Base-by-base conservation (phyloP, 1,140 invertebrate genomes). In the Nasonia giraulti region DNA sequence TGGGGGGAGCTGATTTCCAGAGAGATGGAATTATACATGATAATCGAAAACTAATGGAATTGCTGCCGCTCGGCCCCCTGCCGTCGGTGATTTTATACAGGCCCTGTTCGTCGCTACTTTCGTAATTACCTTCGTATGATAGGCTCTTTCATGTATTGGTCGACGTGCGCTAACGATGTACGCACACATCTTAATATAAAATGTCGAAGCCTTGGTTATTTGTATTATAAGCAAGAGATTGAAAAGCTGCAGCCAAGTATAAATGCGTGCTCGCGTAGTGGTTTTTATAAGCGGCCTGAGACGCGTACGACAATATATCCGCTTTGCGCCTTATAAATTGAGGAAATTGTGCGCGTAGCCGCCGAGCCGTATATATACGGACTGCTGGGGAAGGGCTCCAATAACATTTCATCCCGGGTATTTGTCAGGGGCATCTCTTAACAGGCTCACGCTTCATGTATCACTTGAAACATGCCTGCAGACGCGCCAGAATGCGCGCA, bases 341-440 rank as follows among this genome's bases (percentile, higher is more conserved):
- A 37, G 62, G 8, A 12, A 79, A 80, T 77, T 79, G 40, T 50
- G 82, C 62, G 37, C 33, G 37, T 8, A 40, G 33, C 73, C 73
- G 23, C 20, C 17, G 37, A 27, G 27, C 11, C 75, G 44, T 77
- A 50, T 40, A 33, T 12, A 75, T 8, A 37, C 23, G 31, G 23
- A 17, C 75, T n/a, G 71, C 33, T 6, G 47, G 44, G 40, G n/a
- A 2, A 2, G 17, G 20, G 68, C 33, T 74, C 44, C 76, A 66
- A 84, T 40, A 74, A 84, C 69, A 66, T 74, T 80, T 73, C 68
- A 80, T 84, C 83, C 40, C 6, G 27, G 50, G 27, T 66, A 80
- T 84, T 80, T 84, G 68, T 80, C 77, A 80, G 10, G 14, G 6
- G 44, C n/a, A 77, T 80, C 77, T 62, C 33, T 66, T 84, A 80